Conservation (phyloP, 1,140 invertebrate genomes). For the Papilio helenus region DNA sequence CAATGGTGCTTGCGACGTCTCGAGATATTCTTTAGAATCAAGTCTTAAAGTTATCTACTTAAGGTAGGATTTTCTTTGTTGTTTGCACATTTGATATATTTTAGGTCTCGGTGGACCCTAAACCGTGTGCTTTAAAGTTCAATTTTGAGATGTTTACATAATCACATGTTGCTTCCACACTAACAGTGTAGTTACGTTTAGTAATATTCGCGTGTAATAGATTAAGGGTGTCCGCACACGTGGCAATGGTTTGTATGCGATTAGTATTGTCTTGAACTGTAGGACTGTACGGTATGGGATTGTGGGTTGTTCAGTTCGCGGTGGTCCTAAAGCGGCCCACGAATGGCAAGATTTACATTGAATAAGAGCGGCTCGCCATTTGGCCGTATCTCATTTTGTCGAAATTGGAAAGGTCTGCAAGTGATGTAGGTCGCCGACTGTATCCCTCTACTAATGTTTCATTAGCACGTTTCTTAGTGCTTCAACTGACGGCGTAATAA, state of each 20-base stretch:
- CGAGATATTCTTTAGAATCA: not conserved
- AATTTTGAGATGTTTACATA: constrained; percentile 38
- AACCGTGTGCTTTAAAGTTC: constrained; percentile 19
- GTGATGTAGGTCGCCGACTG: constrained; percentile 27
- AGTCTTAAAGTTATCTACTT: not conserved
- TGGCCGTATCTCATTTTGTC: constrained; percentile 51
- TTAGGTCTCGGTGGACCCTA: not conserved
- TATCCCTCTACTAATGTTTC: constrained; percentile 7
- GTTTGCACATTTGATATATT: not conserved
- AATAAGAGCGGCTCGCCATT: constrained; percentile 45
- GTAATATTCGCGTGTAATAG: constrained; percentile 55
- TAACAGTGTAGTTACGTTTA: constrained; percentile 54
- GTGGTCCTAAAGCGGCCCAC: constrained; percentile 34
- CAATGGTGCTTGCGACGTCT: constrained; percentile 16
- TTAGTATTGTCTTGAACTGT: constrained; percentile 23
- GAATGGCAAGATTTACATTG: constrained; percentile 51
- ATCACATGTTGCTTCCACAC: constrained; percentile 50
- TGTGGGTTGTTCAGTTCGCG: constrained; percentile 25
- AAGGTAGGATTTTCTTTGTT: constrained; percentile 21
- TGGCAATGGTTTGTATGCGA: constrained; percentile 19
- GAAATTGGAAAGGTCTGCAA: constrained; percentile 45
- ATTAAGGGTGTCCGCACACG: constrained; percentile 46
- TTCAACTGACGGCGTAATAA: not conserved
- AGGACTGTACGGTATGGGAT: not conserved
- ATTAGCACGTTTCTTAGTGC: constrained; percentile 7